These are phyloP conservation scores for Triops cancriformis DNA, from an alignment of 1,140 invertebrate genomes.

Conservation along the genomic window DNA sequence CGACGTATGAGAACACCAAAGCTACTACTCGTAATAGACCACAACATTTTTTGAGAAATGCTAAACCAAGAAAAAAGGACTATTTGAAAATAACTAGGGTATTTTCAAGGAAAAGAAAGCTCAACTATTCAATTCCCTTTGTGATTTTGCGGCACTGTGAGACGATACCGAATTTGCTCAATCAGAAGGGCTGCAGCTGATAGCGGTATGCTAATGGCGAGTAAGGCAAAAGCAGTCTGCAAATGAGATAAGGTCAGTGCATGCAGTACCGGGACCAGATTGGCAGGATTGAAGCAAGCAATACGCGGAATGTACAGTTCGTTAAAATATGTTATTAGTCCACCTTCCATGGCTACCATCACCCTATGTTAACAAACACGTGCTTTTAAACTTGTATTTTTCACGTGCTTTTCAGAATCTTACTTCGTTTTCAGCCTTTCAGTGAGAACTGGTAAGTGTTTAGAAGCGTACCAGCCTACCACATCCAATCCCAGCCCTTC, in stretches of 20 bases:
- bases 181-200: not conserved
- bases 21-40: no score
- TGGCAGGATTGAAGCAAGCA: not conserved
- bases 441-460: not conserved
- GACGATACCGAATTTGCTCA: not conserved
- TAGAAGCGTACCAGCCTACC: not conserved
- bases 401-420: not conserved
- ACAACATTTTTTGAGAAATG: no score
- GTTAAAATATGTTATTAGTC: not conserved
- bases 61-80: no score
- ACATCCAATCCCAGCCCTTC: not conserved
- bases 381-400: not conserved
- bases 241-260: not conserved
- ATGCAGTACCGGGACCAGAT: not conserved
- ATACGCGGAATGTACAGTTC: not conserved
- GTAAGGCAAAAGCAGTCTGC: not conserved
- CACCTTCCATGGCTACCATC: not conserved
- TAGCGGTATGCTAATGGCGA: not conserved
- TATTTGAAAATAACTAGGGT: no score
- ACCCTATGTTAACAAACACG: not conserved
- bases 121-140: no score
- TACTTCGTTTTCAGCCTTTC: not conserved
- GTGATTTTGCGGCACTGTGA: not conserved
- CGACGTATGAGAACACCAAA: no score
- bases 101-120: no score